A percentile compares a stretch with the other conserved stretches of the same genome.
phyloP scores from a whole-genome alignment of 2,113 vertebrate genomes.

The Leptosomus discolor region DNA sequence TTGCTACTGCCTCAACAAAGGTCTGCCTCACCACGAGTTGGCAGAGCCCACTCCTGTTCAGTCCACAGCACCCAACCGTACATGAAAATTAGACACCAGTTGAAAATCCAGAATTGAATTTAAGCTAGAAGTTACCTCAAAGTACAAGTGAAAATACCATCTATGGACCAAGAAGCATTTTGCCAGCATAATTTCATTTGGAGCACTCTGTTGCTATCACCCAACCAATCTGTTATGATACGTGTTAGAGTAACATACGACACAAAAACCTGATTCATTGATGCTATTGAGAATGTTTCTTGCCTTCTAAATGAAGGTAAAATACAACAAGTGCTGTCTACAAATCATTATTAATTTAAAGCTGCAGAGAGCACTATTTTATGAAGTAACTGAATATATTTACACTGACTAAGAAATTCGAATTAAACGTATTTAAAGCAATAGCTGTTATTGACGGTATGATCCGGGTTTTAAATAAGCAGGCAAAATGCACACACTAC shows the following conservation, averaged over 20 bases:
- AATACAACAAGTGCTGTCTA: not conserved
- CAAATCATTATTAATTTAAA: not conserved
- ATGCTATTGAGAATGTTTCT: not conserved
- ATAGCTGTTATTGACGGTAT: not conserved
- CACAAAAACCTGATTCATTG: not conserved
- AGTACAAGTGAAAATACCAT: not conserved
- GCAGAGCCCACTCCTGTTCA: not conserved
- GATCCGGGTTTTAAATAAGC: not conserved
- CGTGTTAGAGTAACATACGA: not conserved
- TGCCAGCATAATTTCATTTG: not conserved
- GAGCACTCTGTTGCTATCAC: not conserved
- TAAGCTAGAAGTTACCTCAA: not conserved
- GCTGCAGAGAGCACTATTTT: not conserved
- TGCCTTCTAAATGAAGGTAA: not conserved
- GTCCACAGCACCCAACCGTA: not conserved
- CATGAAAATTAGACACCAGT: not conserved
- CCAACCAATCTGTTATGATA: not conserved
- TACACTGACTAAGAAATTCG: not conserved
- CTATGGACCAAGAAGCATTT: not conserved
- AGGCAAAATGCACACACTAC: not conserved
- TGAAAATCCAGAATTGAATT: not conserved
- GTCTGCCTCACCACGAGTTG: not conserved
- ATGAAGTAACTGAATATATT: not conserved
- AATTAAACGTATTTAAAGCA: not conserved
- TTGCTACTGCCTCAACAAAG: not conserved